Base-by-base conservation (phyloP, 2,113 vertebrate species). In the Monarcha castaneiventris region DNA sequence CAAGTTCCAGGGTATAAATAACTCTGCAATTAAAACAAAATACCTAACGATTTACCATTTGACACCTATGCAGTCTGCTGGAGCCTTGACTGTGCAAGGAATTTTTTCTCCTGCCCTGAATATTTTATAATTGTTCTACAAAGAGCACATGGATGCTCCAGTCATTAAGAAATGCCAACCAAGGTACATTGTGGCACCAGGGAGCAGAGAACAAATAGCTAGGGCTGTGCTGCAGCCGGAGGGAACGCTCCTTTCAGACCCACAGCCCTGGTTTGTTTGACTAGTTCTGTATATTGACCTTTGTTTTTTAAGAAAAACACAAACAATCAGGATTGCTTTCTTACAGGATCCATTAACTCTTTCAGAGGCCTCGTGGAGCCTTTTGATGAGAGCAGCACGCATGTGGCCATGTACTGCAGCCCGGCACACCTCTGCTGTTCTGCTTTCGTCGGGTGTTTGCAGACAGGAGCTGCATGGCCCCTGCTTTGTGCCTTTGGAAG, bases 1-100 rank as follows among this genome's bases (percentile, higher is more conserved):
- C 78, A 81, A 94, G 79, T 96, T 96, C 66, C 87, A 79, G 54
- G 64, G 52, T 93, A 87, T 92, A 97, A 95, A 84, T 89, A 94
- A 95, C 87, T 93, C 91, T 92, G 68, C 93, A 95, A 97, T 97
- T 96, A 93, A 93, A 96, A 84, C 62, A 89, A 81, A 95, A 93
- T 17, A 9, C 78, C 66, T 82, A 80, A 89, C 4, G 4, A 95
- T 97, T 96, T 94, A 92, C 87, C 88, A 87, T 94, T 96, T 80
- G 63, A 97, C 94, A 82, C 86, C 59, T 83, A 63, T 76, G 81
- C 75, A n/a, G 66, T 61, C 82, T 94, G 81, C 59, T 0, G 13
- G 43, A 89, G 49, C 67, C 61, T 74, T 46, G 48, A 14, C 63
- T 59, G 48, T 32, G 33, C 80, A 78, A 74, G 52, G 58, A 75